Percentiles rank a stretch among this genome's conserved stretches.
phyloP scores from a whole-genome alignment of 1,140 invertebrate genomes.

The Drosophila prosaltans region DNA sequence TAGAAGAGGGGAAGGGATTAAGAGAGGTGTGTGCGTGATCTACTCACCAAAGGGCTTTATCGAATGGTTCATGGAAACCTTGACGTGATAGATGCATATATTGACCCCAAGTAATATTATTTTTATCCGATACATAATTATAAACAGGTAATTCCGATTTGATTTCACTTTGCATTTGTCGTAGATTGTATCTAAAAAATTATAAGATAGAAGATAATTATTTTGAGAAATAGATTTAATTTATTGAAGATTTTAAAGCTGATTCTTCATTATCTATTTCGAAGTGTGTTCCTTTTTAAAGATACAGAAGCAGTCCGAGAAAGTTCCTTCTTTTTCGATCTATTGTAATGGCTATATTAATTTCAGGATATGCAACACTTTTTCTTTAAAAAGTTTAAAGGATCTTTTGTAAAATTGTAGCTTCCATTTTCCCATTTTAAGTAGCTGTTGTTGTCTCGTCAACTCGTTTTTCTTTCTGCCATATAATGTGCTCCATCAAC shows the following conservation, averaged over 20 bases:
- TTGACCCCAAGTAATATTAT: conserved; percentile 83
- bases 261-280: no score
- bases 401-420: not conserved
- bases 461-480: not conserved
- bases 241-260: no score
- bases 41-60: conserved; percentile 80
- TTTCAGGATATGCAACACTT: no score
- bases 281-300: no score
- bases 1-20: not conserved
- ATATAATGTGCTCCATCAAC: conserved; percentile 9
- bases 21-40: not conserved
- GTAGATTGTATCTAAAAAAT: conserved; percentile 46
- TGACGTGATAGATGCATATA: conserved; percentile 83
- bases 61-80: conserved; percentile 82
- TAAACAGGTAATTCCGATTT: conserved; percentile 83
- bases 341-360: no score
- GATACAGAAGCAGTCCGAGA: no score
- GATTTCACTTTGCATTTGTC: conserved; percentile 41
- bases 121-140: conserved; percentile 84
- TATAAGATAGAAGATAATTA: no score
- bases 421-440: not conserved
- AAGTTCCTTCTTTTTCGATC: no score
- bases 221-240: no score
- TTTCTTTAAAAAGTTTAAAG: not conserved
- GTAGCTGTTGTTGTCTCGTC: not conserved